Evolutionary conservation across 2,113 vertebrate genomes (phyloP).

Genomic region (Dicerorhinus sumatrensis): DNA sequence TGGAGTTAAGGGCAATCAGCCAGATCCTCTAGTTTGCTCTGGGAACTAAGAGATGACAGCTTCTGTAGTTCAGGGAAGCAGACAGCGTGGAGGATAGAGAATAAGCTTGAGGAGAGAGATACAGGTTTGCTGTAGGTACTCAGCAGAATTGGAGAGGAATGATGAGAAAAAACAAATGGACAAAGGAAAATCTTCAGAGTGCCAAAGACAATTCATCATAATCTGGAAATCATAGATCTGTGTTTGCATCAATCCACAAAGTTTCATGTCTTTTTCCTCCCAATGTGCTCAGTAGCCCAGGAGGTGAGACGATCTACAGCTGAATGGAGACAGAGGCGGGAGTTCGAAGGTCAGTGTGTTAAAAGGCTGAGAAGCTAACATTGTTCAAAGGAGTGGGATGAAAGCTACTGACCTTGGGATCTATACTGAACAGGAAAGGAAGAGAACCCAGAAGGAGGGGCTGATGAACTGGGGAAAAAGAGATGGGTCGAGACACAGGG

Average conservation of each 20-base stretch:
- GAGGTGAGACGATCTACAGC: neutral
- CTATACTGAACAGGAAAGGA: neutral
- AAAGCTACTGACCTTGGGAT: neutral
- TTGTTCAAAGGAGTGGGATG: neutral
- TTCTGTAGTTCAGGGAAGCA: neutral
- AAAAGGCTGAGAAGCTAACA: neutral
- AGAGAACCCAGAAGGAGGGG: neutral
- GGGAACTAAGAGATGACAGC: neutral
- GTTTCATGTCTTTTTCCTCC: neutral
- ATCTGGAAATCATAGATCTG: neutral
- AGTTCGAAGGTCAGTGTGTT: neutral
- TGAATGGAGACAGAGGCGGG: neutral
- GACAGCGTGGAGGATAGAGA: neutral
- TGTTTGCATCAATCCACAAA: neutral
- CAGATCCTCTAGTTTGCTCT: neutral
- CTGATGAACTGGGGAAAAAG: neutral
- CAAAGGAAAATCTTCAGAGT: neutral
- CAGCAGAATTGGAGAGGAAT: neutral
- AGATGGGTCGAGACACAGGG: neutral
- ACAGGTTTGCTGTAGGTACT: neutral
- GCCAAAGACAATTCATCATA: neutral
- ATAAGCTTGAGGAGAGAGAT: neutral
- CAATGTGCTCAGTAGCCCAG: neutral
- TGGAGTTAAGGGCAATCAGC: neutral
- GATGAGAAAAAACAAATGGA: neutral